Evolutionary conservation across 1,140 invertebrate genomes (phyloP), one percentile per base, ranked within the genome.

Genomic region (Drosophila melanica): DNA sequence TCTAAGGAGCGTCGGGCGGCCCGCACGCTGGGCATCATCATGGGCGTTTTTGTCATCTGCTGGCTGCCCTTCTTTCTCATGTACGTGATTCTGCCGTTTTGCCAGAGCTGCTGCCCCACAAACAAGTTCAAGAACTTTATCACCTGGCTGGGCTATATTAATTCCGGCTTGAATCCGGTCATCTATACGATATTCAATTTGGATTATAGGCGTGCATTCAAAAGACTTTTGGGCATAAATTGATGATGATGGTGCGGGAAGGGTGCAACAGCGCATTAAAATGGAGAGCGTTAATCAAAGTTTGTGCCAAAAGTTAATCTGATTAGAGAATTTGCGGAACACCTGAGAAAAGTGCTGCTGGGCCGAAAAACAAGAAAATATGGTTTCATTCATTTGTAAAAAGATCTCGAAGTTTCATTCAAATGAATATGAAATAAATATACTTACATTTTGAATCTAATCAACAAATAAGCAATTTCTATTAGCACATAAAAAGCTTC

Each of bases 121-220:
- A 94, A 95, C 41, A 95, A 95, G 81, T 93, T 98, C 59, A 95
- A 96, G 44, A 97, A 97, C 91, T 97, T 98, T 86, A 97, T 98
- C 78, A 98, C 97, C 30, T 99, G 98, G 98, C 94, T 99, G 41
- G 98, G 98, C 20, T 99, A 99, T 92, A 95, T 99, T 65, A 99
- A 99, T 93, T 99, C 98, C 20, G 97, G 97, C n/a, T 94, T 99
- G 10, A 99, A 99, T 93, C 98, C 98, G 10, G 94, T 99, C 78
- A 99, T 99, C 76, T 99, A 99, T 92, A 99, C 98, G 1, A 98
- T 99, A 91, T 99, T 99, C 92, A 99, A 99, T 93, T 94, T 98
- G 90, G 98, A 99, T 91, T 99, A 99, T 92, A 94, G 98, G 63
- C 94, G 95, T 86, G 98, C 98, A 4, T 99, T 99, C 92, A 97